Conservation (phyloP, 2,888 invertebrate species). For the Dryadula phaetusa region DNA sequence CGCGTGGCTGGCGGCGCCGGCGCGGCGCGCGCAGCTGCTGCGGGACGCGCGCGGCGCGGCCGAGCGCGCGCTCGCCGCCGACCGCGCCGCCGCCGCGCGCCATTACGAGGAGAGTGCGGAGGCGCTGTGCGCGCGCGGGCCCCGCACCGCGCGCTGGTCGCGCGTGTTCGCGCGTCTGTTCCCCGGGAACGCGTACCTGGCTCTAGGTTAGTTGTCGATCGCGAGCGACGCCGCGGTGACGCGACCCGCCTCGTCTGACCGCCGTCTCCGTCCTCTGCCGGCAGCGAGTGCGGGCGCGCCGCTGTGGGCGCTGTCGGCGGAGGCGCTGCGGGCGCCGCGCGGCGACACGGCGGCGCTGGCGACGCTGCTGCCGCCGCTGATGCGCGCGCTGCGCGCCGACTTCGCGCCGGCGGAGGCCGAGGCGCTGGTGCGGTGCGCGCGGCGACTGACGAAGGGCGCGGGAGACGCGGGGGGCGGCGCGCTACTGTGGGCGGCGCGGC, state of each 20-base stretch:
- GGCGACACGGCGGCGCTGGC: constrained; percentile 33
- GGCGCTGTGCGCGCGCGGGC: constrained; percentile 49
- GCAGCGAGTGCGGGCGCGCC: constrained; percentile 53
- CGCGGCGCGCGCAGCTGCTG: constrained; percentile 46
- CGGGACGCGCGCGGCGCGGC: constrained; percentile 46
- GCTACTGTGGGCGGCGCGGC: constrained; percentile 46
- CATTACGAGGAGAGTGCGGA: constrained; percentile 61
- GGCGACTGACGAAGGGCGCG: constrained; percentile 44
- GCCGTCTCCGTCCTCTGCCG: no score
- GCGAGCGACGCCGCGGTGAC: constrained; percentile 54
- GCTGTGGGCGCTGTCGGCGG: constrained; percentile 51
- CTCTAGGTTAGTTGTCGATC: constrained; percentile 49
- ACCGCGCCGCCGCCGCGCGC: constrained; percentile 47
- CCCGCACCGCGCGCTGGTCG: constrained; percentile 48
- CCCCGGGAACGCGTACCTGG: constrained; percentile 56
- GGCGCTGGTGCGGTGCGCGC: constrained; percentile 34
- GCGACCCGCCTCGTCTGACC: no score
- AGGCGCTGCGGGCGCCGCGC: constrained; percentile 40
- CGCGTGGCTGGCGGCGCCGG: constrained; percentile 50
- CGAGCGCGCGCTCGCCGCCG: constrained; percentile 34
- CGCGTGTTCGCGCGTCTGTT: constrained; percentile 49
- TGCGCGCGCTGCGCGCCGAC: constrained; percentile 50
- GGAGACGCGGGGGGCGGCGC: constrained; percentile 45
- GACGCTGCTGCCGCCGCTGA: constrained; percentile 47
- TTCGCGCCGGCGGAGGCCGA: constrained; percentile 40